Conservation (phyloP, 2,888 invertebrate species). For the Poecilobothrus nobilitatus region DNA sequence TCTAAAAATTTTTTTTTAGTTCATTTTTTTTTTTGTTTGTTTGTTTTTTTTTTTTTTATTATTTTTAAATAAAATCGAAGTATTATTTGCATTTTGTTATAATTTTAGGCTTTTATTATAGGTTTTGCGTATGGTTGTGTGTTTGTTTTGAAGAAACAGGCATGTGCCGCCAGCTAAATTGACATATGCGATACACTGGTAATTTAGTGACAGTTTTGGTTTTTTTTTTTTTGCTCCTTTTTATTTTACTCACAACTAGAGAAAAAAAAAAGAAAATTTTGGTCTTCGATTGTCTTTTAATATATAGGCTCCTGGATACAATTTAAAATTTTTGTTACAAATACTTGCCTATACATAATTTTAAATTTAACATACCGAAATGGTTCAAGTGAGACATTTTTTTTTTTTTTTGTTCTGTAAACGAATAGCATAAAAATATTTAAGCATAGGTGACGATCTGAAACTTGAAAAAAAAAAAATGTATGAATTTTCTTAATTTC, state of each 20-base stretch:
- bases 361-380: no score
- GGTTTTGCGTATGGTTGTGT: not conserved
- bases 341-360: no score
- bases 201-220: constrained; percentile 20
- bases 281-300: no score
- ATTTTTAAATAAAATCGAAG: not conserved
- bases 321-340: no score
- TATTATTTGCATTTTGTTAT: not conserved
- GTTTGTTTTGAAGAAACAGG: not conserved
- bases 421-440: no score
- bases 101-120: not conserved
- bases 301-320: no score
- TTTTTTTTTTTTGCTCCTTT: not conserved
- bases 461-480: no score
- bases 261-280: no score
- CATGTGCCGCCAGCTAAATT: constrained; percentile 13
- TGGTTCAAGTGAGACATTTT: no score
- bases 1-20: not conserved
- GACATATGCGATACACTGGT: constrained; percentile 19
- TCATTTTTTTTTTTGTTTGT: not conserved
- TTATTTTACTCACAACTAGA: no score
- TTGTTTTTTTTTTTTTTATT: not conserved
- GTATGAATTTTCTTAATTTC: not conserved
- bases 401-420: no score
- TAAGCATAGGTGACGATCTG: no score